Base-by-base conservation (phyloP, 2,888 invertebrate species). In the Dynastes hyllus region DNA sequence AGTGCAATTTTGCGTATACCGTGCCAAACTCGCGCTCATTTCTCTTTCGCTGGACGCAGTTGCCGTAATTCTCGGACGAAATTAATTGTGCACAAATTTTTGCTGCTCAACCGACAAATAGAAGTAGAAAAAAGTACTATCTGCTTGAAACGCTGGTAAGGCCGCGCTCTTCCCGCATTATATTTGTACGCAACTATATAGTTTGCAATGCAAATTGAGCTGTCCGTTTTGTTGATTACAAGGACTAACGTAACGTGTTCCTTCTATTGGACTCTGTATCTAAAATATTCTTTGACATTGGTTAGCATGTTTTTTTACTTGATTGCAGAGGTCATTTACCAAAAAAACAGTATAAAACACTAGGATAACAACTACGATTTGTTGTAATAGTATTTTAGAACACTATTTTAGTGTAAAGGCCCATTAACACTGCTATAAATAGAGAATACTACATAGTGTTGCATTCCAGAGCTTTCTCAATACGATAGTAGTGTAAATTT, bases 141-240 rank as follows among this genome's bases (percentile, higher is more conserved):
- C 29, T 3, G 13, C 13, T 1, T 5, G 11, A 13, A 29, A 22
- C 63, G 27, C 8, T 63, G 13, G 2, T 32, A 32, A 63, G 0
- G 11, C 29, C 27, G 8, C 61, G 22, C 11, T 13, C 11, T 32
- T 51, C 29, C 11, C 8, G 69, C 29, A 51, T 50, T 69, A 51
- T 69, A 29, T 50, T 51, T 27, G 13, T 16, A 9, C 16, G 22
- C 40, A 40, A 45, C 6, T 37, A 66, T 16, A 13, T 69, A 69
- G 51, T 69, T 69, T 69, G 69, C 69, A 69, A 51, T 53, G 50
- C 29, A 53, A 51, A 69, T 69, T 51, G 11, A 51, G 29, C 51
- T 53, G 69, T 69, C 51, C 69, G 69, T 69, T 69, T 69, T 8
- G 67, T 69, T 69, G 51, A 69, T 69, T 69, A 29, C 69, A 50